phyloP scores from a whole-genome alignment of 1,140 invertebrate genomes.

The Batillaria attramentaria region DNA sequence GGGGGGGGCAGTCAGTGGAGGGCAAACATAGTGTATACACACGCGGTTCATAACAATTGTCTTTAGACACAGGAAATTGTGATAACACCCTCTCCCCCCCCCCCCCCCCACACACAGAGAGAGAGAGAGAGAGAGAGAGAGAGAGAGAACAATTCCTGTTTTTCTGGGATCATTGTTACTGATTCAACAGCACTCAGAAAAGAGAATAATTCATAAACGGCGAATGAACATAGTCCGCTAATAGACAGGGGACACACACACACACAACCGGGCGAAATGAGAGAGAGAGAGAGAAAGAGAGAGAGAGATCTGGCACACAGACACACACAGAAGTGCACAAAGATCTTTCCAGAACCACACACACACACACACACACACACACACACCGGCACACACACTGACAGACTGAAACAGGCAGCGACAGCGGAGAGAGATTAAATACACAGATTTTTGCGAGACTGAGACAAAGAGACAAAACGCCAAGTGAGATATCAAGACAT shows the following conservation, averaged over 20 bases:
- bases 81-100: background rate
- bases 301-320: background rate
- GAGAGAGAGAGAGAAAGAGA: background rate
- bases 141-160: background rate
- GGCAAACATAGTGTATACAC: background rate
- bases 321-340: background rate
- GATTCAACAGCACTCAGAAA: background rate
- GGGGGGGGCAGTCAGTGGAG: background rate
- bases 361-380: background rate
- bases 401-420: slow-evolving; percentile 1
- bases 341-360: background rate
- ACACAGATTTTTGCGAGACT: background rate
- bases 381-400: slow-evolving; percentile 3
- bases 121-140: slow-evolving; percentile 2
- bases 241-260: too few relatives aligned
- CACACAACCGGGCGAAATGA: background rate
- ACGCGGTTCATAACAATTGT: too few relatives aligned
- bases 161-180: too few relatives aligned
- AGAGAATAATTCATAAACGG: background rate
- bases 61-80: background rate
- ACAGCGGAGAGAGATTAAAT: background rate
- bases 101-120: background rate
- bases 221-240: too few relatives aligned
- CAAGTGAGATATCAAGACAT: background rate
- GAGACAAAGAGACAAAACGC: background rate